A percentile compares a stretch with the other conserved stretches of the same genome.
Evolutionary conservation across 1,140 invertebrate genomes (phyloP).

Genomic region (Pseudomyrmex flavicornis): DNA sequence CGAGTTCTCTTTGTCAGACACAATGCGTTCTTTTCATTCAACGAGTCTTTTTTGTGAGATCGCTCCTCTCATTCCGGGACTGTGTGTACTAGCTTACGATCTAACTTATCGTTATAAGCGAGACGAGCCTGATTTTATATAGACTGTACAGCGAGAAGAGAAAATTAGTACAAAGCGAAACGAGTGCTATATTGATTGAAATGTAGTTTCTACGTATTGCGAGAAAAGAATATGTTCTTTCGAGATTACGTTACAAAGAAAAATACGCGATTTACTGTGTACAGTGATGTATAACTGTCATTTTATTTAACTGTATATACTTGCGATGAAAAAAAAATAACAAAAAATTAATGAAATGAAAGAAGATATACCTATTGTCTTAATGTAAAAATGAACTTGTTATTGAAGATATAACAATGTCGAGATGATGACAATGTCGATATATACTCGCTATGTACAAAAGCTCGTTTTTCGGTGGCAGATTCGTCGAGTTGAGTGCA

Average conservation of each 20-base stretch:
- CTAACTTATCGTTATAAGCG: constrained; percentile 22
- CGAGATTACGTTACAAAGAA: not conserved
- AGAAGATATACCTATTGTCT: not conserved
- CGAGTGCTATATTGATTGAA: not conserved
- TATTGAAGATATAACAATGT: no score
- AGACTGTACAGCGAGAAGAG: not conserved
- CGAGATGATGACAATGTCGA: not conserved
- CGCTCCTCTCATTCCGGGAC: not conserved
- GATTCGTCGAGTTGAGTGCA: constrained; percentile 77
- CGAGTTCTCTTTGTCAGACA: constrained; percentile 46
- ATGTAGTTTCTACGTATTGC: not conserved
- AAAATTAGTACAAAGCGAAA: constrained; percentile 58
- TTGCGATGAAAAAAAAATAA: no score
- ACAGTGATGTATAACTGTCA: no score
- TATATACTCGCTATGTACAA: constrained; percentile 24
- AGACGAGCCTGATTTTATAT: not conserved
- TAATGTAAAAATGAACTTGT: not conserved
- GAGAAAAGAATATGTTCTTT: not conserved
- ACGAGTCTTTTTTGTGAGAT: not conserved
- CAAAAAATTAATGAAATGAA: not conserved
- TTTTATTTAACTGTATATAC: no score
- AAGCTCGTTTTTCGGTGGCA: constrained; percentile 17
- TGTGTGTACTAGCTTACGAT: not conserved
- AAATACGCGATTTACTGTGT: not conserved
- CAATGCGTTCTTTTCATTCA: constrained; percentile 21